Evolutionary conservation across 2,888 invertebrate species (phyloP).

Genomic region (Lutraria lutraria): DNA sequence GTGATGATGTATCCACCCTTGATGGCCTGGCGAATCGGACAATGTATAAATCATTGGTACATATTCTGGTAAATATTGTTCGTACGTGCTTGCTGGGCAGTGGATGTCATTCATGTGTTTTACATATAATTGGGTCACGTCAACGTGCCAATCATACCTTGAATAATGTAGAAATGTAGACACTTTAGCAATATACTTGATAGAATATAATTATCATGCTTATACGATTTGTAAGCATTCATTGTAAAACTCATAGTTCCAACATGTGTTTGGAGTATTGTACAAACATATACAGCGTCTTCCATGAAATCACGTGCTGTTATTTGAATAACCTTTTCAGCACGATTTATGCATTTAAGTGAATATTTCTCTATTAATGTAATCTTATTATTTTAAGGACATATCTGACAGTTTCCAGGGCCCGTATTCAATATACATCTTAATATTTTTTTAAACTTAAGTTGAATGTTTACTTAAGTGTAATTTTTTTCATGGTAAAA

Average conservation of each 20-base stretch:
- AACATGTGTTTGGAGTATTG: too few relatives aligned
- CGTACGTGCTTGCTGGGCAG: neutral
- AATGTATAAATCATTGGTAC: slow-evolving; percentile 47
- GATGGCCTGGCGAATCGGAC: slow-evolving; percentile 8
- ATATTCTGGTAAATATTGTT: slow-evolving; percentile 20
- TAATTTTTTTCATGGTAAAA: too few relatives aligned
- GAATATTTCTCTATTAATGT: too few relatives aligned
- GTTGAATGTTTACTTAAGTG: too few relatives aligned
- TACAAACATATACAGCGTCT: too few relatives aligned
- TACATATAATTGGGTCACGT: neutral
- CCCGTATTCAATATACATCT: too few relatives aligned
- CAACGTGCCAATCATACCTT: slow-evolving; percentile 44
- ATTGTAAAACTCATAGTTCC: neutral
- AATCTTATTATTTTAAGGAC: too few relatives aligned
- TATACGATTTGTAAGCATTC: neutral
- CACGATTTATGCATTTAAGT: too few relatives aligned
- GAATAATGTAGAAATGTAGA: neutral
- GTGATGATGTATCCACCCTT: neutral
- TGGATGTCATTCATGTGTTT: neutral
- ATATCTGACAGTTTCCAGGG: too few relatives aligned
- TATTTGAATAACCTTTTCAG: too few relatives aligned
- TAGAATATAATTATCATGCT: neutral
- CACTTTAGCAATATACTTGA: neutral
- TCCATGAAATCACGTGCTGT: too few relatives aligned
- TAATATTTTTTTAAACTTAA: too few relatives aligned